Base-by-base conservation (phyloP, 92 coral and sea anemone genomes). In the Ricordea florida region DNA sequence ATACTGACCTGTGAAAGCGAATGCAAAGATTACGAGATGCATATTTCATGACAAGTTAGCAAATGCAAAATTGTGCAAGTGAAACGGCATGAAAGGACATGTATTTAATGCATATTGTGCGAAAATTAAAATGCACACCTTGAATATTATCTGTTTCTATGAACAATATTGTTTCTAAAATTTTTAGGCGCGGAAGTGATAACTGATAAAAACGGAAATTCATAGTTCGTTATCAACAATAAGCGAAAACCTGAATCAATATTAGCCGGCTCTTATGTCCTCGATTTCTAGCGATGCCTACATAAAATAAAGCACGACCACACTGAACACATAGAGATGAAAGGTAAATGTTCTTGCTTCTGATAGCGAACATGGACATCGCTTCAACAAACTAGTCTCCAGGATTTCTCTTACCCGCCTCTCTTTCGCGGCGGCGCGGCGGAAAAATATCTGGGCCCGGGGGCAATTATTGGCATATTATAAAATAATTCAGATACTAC, bases 11-110 rank as follows among this genome's bases (percentile, higher is more conserved):
- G 58, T 50, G 58, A 50, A 50, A 50, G 58, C 58, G 32, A 50
- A 50, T 18, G 58, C 58, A 50, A 50, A 50, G 58, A 50, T 56
- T 56, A 56, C 63, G 34, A 56, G 63, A 56, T 56, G 63, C 34
- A 56, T 56, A 56, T 53, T 53, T 56, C 63, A 30, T 30, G 63
- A 56, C 63, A 56, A 56, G 63, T 56, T 56, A 56, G 63, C 42
- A 56, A 56, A 56, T 56, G 40, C 63, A 56, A 56, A n/a, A n/a
- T n/a, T n/a, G n/a, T n/a, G n/a, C n/a, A n/a, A n/a, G n/a, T n/a
- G n/a, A n/a, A n/a, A n/a, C n/a, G n/a, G n/a, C 40, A 56, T 23
- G 36, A 31, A 30, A 56, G 63, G 30, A 30, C 34, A 56, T 56
- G 41, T 30, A 56, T 30, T 30, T 56, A 56, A 56, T 31, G 63